A percentile compares a stretch with the other conserved stretches of the same genome.
Conservation (phyloP, 1,140 invertebrate species). For the Lepidurus packardi region DNA sequence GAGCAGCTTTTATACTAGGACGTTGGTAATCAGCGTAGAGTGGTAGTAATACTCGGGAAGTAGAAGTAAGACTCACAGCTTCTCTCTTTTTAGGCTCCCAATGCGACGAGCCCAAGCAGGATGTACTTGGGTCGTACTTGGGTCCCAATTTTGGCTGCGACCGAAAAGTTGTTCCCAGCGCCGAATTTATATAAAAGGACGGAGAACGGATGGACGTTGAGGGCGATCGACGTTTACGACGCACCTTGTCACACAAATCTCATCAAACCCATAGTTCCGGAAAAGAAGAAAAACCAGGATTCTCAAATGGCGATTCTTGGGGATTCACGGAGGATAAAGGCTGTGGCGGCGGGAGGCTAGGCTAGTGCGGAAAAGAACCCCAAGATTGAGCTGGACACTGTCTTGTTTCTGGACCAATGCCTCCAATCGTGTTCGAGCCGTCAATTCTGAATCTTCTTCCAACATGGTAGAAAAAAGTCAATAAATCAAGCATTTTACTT, state of each 20-base stretch:
- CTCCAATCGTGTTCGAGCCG: not conserved
- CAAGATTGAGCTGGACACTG: not conserved
- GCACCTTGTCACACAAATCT: slow-evolving; percentile 10
- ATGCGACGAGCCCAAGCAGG: not conserved
- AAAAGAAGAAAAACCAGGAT: slow-evolving; percentile 1
- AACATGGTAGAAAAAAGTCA: not conserved
- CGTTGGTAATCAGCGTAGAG: slow-evolving; percentile 21
- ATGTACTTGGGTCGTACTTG: not conserved
- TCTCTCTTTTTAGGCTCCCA: not conserved
- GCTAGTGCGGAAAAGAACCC: not conserved
- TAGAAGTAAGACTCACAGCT: not conserved
- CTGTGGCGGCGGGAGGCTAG: too few relatives aligned
- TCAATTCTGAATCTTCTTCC: not conserved
- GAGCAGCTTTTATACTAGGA: slow-evolving; percentile 16
- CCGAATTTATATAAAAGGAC: not conserved
- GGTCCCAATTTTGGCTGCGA: not conserved
- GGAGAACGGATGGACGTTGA: not conserved
- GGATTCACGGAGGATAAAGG: too few relatives aligned
- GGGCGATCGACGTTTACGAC: not conserved
- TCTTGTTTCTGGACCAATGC: not conserved
- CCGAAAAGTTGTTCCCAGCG: not conserved
- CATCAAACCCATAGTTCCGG: slow-evolving; percentile 14
- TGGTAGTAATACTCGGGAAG: slow-evolving; percentile 10
- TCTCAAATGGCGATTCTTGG: not conserved
- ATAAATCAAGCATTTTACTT: not conserved